Evolutionary conservation across 2,888 invertebrate species (phyloP), one percentile per base, ranked within the genome.

Genomic region (Serrognathus titanus): DNA sequence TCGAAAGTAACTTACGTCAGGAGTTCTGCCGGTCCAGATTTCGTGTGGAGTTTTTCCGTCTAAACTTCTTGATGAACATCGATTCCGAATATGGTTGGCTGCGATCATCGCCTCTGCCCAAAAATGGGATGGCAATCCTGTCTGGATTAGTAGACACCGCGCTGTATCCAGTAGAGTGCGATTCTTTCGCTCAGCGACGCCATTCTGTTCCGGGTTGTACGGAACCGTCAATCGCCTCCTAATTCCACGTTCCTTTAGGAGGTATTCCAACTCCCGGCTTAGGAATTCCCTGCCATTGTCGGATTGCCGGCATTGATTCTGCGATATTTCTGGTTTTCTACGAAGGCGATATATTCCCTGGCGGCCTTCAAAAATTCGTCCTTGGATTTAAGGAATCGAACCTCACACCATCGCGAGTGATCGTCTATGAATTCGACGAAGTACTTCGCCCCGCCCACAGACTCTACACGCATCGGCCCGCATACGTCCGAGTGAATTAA

Each of bases 91-190:
- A 49, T 72, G 72, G 35, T 69, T 67, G 8, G 71, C 69, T 9
- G 67, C 69, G 37, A 60, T 61, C 8, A 72, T 60, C 2, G 74
- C 74, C 55, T 75, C 73, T 3, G 68, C 69, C 72, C 73, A 76
- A 6, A 31, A 7, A 6, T 31, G 7, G 24, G 24, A 31, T 3
- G 24, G 24, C 4, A 31, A 31, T 24, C 24, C 24, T 6, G 24
- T 6, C 31, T 71, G 55, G 1, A 63, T 46, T 11, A 76, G 36
- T 54, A 74, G 57, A 36, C 69, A 67, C 35, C 70, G 56, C 0
- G 68, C 68, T 24, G 57, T 62, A 16, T 73, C 70, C 41, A 71
- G 56, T 1, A 74, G 57, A 3, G 68, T 71, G 1, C 67, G 50
- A 24, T 72, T 71, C 45, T 66, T 65, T 35, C 53, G 39, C 39